These are phyloP conservation scores for Hartigia nigra DNA, from an alignment of 2,888 invertebrate genomes.

Conservation along the genomic window DNA sequence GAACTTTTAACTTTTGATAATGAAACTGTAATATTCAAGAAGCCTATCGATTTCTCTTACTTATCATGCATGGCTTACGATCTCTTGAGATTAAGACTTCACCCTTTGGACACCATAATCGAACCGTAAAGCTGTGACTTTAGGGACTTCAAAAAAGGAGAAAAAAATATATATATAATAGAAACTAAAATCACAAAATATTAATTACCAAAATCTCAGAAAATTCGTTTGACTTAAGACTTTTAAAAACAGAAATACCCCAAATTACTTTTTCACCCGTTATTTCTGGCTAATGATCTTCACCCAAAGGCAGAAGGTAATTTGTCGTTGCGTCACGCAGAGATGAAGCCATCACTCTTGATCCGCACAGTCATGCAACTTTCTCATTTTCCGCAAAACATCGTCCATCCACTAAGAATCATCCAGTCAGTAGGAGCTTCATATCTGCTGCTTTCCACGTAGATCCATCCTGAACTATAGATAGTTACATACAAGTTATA, in stretches of 20 bases:
- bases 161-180: neutral
- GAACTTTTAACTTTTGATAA: neutral
- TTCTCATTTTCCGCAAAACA: constrained; percentile 28
- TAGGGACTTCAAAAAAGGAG: neutral
- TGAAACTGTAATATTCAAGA: constrained; percentile 29
- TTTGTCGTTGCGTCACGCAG: neutral
- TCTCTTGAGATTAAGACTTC: constrained; percentile 41
- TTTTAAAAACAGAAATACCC: neutral
- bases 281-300: neutral
- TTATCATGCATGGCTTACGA: constrained; percentile 40
- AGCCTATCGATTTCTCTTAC: constrained; percentile 44
- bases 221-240: neutral
- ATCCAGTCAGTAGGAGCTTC: neutral
- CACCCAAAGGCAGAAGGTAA: neutral
- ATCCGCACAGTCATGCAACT: constrained; percentile 36
- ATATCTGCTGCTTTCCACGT: neutral
- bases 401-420: neutral
- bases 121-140: neutral
- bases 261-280: neutral
- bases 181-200: neutral
- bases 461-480: neutral
- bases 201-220: neutral
- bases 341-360: neutral
- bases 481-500: neutral
- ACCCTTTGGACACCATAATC: constrained; percentile 34